Evolutionary conservation across 1,140 invertebrate species (phyloP), one percentile per base, ranked within the genome.

Genomic region (Saccostrea echinata): DNA sequence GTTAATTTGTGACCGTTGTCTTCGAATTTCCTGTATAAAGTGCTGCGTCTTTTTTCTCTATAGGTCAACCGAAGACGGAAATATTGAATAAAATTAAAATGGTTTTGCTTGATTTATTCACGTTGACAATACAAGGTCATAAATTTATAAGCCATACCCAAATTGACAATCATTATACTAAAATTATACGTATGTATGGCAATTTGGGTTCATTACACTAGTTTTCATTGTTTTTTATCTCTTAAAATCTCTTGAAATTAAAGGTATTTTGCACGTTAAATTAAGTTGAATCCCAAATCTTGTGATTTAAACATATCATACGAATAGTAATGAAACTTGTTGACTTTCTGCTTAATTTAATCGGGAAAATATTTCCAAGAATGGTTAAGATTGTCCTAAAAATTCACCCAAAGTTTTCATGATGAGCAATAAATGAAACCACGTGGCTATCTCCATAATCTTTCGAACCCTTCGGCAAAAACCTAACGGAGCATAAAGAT

Each of bases 71-170:
- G 16, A 33, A 76, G 68, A 33, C 68, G 68, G 68, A 76, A 76
- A 76, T 76, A 76, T 76, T 76, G 68, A 76, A 76, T 35, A 13
- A 76, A 76, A 76, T 76, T 76, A 76, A 76, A 76, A 33, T 27
- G 27, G 68, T 76, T 76, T 30, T 27, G 27, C 13, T 76, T 76
- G 68, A 76, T 76, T 76, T 76, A 76, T 76, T 16, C 68, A 33
- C 12, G 13, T 33, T 76, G 68, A 76, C 68, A 76, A 33, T 33
- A 76, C 68, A 76, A 76, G 68, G 68, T 76, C 27, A 30, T 76
- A 30, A 76, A 76, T 76, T 76, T 33, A 76, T 30, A 76, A 76
- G 30, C 24, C 68, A 76, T 12, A 27, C 33, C 30, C 68, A 76
- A 76, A 76, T 76, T 76, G 68, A 76, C 68, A 76, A 76, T 30